Evolutionary conservation across 2,888 invertebrate species (phyloP).

Genomic region (Limnephilus auricula): DNA sequence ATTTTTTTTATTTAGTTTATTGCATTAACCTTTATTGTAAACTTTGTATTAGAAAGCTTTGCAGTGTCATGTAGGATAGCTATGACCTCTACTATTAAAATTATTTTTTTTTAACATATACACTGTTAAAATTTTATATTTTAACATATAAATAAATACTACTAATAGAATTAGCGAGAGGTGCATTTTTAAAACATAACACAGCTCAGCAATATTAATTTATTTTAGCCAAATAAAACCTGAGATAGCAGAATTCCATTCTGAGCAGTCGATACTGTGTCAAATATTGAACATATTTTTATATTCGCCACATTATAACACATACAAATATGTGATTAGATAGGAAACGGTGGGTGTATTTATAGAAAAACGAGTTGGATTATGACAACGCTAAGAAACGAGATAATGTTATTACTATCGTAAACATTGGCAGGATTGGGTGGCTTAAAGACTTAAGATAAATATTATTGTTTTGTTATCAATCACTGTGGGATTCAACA

Average conservation of each 20-base stretch:
- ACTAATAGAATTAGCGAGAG: no score
- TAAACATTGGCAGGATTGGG: not conserved
- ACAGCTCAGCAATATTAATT: no score
- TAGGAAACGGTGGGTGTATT: not conserved
- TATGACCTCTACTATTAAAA: no score
- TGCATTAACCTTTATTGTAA: no score
- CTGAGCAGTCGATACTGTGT: not conserved
- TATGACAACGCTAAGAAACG: not conserved
- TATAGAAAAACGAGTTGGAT: not conserved
- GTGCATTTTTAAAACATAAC: no score
- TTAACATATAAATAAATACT: no score
- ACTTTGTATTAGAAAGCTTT: no score
- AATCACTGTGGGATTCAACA: not conserved
- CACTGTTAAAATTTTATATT: no score
- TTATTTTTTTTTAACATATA: no score
- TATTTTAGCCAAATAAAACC: no score
- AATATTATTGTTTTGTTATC: not conserved
- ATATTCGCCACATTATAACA: not conserved
- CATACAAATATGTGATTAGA: not conserved
- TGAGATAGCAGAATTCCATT: not conserved
- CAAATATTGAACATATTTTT: not conserved
- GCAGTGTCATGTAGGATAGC: no score
- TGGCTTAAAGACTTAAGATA: not conserved
- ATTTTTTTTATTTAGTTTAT: no score
- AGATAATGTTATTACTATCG: not conserved